These are phyloP conservation scores for Venturia canescens DNA, from an alignment of 1,140 invertebrate species.

Conservation along the genomic window DNA sequence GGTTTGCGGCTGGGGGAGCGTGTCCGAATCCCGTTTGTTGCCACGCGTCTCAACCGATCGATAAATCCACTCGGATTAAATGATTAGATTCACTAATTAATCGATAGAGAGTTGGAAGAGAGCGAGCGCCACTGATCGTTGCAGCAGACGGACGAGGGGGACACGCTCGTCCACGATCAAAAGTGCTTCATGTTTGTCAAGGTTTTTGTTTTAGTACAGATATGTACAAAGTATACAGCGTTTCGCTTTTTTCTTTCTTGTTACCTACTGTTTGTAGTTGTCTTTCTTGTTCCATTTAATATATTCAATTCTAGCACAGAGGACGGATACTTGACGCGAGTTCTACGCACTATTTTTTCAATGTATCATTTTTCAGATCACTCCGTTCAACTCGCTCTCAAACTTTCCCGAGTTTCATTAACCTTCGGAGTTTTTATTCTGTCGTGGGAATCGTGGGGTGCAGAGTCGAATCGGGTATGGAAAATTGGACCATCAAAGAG, in stretches of 20 bases:
- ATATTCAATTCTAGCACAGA: not conserved
- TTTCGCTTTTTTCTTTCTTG: constrained; percentile 21
- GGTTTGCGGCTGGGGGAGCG: not conserved
- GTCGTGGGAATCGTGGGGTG: too few species aligned
- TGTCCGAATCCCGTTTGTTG: constrained; percentile 1
- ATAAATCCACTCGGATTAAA: constrained; percentile 3
- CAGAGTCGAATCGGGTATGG: too few species aligned
- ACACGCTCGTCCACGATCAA: constrained; percentile 36
- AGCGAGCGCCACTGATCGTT: not conserved
- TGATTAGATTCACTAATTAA: constrained; percentile 2
- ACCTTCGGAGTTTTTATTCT: not conserved
- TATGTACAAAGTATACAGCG: constrained; percentile 65
- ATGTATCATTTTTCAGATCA: not conserved
- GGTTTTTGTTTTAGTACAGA: constrained; percentile 51
- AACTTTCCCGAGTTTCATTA: not conserved
- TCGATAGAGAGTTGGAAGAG: not conserved
- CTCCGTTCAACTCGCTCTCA: not conserved
- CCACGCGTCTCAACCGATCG: not conserved
- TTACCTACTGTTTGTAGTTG: not conserved
- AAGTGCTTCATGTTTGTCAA: constrained; percentile 24
- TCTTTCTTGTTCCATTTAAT: not conserved
- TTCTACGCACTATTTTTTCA: not conserved
- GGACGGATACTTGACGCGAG: constrained; percentile 25
- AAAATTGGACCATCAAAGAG: too few species aligned
- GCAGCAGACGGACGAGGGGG: not conserved